A percentile compares a stretch with the other conserved stretches of the same genome.
phyloP scores from a whole-genome alignment of 2,888 invertebrate genomes.

The Dynastes maya region DNA sequence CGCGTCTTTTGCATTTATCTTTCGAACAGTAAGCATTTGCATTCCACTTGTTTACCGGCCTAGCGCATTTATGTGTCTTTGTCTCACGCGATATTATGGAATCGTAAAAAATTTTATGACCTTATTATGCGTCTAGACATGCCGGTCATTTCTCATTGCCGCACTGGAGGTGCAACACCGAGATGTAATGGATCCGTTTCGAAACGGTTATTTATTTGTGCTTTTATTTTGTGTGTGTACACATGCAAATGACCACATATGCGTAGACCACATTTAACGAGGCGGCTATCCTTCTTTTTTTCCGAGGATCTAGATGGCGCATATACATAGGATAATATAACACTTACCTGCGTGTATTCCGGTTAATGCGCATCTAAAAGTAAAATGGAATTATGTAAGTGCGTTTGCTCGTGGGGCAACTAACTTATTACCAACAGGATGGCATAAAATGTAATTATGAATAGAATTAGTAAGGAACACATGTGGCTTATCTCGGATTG shows the following conservation, averaged over 20 bases:
- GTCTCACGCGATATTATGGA: slow-evolving; percentile 42
- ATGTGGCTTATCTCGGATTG: too few species aligned
- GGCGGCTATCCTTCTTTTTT: background rate
- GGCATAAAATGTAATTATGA: slow-evolving; percentile 6
- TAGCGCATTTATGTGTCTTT: slow-evolving; percentile 23
- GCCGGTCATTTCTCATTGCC: slow-evolving; percentile 44
- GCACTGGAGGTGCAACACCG: slow-evolving; percentile 32
- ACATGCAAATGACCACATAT: background rate
- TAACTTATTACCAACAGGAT: slow-evolving; percentile 15
- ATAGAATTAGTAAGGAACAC: background rate
- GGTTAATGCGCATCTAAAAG: slow-evolving; percentile 12
- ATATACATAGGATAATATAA: background rate
- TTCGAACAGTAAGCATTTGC: slow-evolving; percentile 21
- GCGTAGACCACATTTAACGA: slow-evolving; percentile 7
- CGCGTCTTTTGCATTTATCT: slow-evolving; percentile 20
- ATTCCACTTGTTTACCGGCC: slow-evolving; percentile 26
- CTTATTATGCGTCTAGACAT: slow-evolving; percentile 47
- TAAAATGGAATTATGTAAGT: slow-evolving; percentile 11
- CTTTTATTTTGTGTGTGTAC: slow-evolving; percentile 26
- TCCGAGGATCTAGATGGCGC: background rate
- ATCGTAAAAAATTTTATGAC: slow-evolving; percentile 44
- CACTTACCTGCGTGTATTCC: background rate
- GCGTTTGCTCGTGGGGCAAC: background rate
- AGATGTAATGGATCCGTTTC: slow-evolving; percentile 34
- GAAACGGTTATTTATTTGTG: slow-evolving; percentile 16